Base-by-base conservation (phyloP, 2,888 invertebrate genomes). In the Napeogenes inachia region DNA sequence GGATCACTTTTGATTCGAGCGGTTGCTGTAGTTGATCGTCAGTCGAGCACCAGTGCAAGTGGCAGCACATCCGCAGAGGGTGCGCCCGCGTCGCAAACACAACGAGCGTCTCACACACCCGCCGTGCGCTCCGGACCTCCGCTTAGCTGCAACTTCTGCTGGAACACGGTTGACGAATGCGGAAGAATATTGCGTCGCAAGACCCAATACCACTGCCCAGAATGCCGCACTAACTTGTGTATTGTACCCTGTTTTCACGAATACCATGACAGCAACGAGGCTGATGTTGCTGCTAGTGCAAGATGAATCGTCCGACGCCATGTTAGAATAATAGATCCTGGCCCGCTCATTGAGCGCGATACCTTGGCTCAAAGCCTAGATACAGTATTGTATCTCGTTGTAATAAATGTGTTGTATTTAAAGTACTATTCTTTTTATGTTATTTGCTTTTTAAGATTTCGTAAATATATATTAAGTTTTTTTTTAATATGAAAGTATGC, bases 201-300 rank as follows among this genome's bases (percentile, higher is more conserved):
- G 87, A 97, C 97, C 2, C 96, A 97, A 82, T 97, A 96, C 83
- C 96, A 96, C 78, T 97, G 97, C 85, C 96, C 96, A 0, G 96
- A 97, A 81, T 97, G 97, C 82, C 95, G 95, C 84, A 95, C 95
- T 66, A 97, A 97, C 84, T 91, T 97, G 59, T 97, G 97, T 84
- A 96, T 97, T 76, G 97, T 97, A 67, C 96, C 96, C 50, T 97
- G 96, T 86, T 96, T 97, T 89, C 96, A 96, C 83, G 94, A 95
- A 75, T 96, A 94, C 79, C 95, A 96, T 77, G 95, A 95, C 75
- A 91, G 93, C 33, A 92, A 80, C 0, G 77, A 75, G 1, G 70
- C 79, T 0, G 77, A 75, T 0, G 70, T 79, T 2, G 67, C 73
- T 2, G 72, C 76, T 0, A 81, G 75, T 67, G 78, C 79, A 6